Evolutionary conservation across 2,113 vertebrate genomes (phyloP), one percentile per base, ranked within the genome.

Genomic region (Elanus axillaris): DNA sequence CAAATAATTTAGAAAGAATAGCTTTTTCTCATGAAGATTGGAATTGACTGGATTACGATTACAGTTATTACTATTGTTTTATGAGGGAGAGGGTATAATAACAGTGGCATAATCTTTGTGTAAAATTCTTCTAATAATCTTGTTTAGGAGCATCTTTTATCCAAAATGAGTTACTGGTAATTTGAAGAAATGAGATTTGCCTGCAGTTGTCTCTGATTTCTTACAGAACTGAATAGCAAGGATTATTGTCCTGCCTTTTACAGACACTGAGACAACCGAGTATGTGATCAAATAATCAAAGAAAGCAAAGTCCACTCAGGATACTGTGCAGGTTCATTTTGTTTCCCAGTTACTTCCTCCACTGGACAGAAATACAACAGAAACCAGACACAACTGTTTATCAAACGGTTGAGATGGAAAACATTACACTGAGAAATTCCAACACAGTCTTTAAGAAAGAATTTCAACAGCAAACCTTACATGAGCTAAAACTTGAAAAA

Each of bases 311-410:
- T 89, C 52, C 76, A 48, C 63, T 71, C 92, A 94, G 76, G 82
- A 90, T 66, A 63, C 68, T 52, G 13, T 90, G 71, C 88, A 86
- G 71, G 36, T 90, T 94, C 56, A 29, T 95, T 90, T 90, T 6
- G 86, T 94, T 94, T 95, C 68, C 79, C 43, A 40, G 34, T 64
- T 6, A 10, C 83, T 94, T 95, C 72, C 79, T 94, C 52, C 88
- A 56, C 73, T 86, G 75, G n/a, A 52, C 23, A 74, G 76, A 80
- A 82, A 80, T 42, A 73, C 11, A 69, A 53, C 23, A 71, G 32
- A 92, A 93, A 92, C 34, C 72, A 88, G 86, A 79, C 45, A 78
- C 68, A 77, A 68, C 25, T 88, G 63, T 86, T 92, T 66, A 86
- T 88, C 20, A 31, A 86, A 71, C 32, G 42, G 43, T 80, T 74